Percentiles rank a stretch among this genome's conserved stretches.
Conservation (phyloP, 1,140 invertebrate genomes). For the Leptinotarsa undecemlineata region DNA sequence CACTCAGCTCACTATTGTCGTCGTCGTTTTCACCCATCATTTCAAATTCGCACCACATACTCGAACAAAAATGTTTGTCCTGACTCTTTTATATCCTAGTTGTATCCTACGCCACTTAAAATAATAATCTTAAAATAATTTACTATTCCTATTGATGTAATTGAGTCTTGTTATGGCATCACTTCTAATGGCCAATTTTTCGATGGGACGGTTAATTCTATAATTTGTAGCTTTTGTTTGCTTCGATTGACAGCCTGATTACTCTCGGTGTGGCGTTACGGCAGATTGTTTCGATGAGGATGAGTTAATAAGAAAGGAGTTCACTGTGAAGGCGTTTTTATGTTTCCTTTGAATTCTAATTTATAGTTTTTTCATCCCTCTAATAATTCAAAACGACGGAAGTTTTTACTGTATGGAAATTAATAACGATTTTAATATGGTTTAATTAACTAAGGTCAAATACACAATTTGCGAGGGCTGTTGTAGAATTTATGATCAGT, state of each 20-base stretch:
- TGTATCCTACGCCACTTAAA: conserved; percentile 17
- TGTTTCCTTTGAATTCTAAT: no score
- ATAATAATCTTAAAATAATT: conserved; percentile 12
- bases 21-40: conserved; percentile 60
- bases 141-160: conserved; percentile 24
- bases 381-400: no score
- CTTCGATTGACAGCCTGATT: conserved; percentile 22
- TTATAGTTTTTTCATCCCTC: no score
- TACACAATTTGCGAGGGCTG: no score
- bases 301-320: no score
- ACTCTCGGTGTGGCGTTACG: background rate
- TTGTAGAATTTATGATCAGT: no score
- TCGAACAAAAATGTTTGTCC: conserved; percentile 25
- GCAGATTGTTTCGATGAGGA: no score
- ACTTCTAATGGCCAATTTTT: conserved; percentile 15
- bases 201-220: conserved; percentile 18
- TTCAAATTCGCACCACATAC: conserved; percentile 43
- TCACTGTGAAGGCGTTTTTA: no score
- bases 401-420: no score
- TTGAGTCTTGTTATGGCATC: conserved; percentile 9
- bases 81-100: conserved; percentile 33
- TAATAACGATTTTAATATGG: background rate
- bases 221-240: conserved; percentile 24
- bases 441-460: no score
- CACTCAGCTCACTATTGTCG: conserved; percentile 68